These are phyloP conservation scores for Drosophila greeni DNA, from an alignment of 2,888 invertebrate species.

Conservation along the genomic window DNA sequence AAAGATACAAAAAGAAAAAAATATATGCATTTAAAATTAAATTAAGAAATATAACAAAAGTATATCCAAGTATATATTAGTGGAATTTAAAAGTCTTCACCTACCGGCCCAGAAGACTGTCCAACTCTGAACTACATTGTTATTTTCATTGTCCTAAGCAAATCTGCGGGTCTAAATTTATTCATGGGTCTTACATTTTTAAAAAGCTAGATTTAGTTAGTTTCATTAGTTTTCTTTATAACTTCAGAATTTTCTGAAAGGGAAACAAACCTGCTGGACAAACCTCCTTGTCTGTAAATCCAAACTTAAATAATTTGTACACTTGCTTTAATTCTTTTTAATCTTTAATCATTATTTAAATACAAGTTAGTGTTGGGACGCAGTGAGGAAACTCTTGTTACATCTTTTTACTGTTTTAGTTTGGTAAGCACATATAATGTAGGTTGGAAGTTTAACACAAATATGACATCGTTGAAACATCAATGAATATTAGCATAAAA, in stretches of 20 bases:
- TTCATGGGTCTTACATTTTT: not conserved
- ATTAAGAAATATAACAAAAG: too few species aligned
- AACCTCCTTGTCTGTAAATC: not conserved
- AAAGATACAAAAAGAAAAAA: not conserved
- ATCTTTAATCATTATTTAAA: conserved; percentile 18
- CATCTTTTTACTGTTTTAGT: conserved; percentile 7
- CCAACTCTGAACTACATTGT: too few species aligned
- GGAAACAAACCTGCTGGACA: not conserved
- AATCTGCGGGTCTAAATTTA: not conserved
- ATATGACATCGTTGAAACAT: conserved; percentile 11
- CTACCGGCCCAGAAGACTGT: too few species aligned
- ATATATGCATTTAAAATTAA: too few species aligned
- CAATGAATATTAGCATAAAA: conserved; percentile 2
- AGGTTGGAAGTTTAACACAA: conserved; percentile 4
- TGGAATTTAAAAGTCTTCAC: too few species aligned
- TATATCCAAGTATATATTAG: too few species aligned
- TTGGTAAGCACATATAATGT: conserved; percentile 13
- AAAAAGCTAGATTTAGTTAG: not conserved
- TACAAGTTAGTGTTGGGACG: conserved; percentile 20
- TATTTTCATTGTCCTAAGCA: not conserved
- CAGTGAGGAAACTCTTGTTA: conserved; percentile 12
- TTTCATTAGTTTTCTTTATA: not conserved
- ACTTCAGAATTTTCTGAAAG: not conserved
- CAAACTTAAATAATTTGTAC: not conserved
- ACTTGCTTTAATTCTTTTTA: not conserved